Evolutionary conservation across 2,797 vertebrate genomes (phyloP), one percentile per base, ranked within the genome.

Genomic region (Hydrocynus forskahlii): DNA sequence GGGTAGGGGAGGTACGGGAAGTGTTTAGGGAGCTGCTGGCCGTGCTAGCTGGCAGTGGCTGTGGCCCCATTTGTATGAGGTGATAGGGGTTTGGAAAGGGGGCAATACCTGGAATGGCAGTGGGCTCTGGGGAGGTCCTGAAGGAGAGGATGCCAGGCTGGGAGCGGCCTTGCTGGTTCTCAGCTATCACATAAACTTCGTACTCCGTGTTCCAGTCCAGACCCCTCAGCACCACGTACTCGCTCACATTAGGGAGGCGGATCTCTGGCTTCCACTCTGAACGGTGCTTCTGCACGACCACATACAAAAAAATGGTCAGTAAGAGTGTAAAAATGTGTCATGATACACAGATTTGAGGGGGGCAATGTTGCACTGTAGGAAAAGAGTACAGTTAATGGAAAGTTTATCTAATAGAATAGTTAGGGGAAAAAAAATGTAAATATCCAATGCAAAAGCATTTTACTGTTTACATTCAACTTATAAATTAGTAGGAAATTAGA

Each of bases 181-280:
- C 97, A 0, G 98, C 98, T 66, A 97, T 91, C 84, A 99, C 97
- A 0, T 88, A 92, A n/a, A 99, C 93, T 87, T 97, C 97, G 0
- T 99, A 99, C 82, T 99, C 98, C 0, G 96, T 96, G 13, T 99
- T 96, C 97, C 97, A 99, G 17, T 99, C 97, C 86, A 99, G 94
- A 1, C 96, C 90, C 14, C 87, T 95, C 78, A 99, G 95, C 87
- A 95, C 83, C 25, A 95, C 89, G 4, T 97, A 94, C 83, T 98
- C 95, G 0, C 97, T 98, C 91, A 74, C 81, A 0, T 91, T 88
- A 0, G 98, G 96, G 6, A 97, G 80, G 75, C 96, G 92, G 88
- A 97, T 94, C 92, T 97, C 97, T 0, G 96, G 97, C 88, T 97
- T 98, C 97, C 97, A 99, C 29, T 96, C 96, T 0, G 92, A 89